Evolutionary conservation across 2,113 vertebrate genomes (phyloP).

Genomic region (Pithys albifrons): DNA sequence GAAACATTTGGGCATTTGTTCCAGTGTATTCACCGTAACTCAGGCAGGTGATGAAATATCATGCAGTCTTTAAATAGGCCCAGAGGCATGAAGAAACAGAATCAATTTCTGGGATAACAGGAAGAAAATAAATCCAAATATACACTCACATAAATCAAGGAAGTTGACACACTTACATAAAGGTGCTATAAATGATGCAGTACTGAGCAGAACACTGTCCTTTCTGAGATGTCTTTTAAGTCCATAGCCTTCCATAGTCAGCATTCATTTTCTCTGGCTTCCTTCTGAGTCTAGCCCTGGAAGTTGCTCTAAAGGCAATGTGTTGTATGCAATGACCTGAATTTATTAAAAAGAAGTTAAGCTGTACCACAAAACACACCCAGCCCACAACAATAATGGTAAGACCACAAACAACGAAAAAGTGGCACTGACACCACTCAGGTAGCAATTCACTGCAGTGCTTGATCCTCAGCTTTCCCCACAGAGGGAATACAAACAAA

Average conservation of each 20-base stretch:
- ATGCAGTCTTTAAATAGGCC: not conserved
- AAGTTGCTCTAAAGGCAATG: not conserved
- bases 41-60: not conserved
- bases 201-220: not conserved
- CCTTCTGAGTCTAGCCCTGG: not conserved
- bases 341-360: not conserved
- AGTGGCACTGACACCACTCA: not conserved
- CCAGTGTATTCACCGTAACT: not conserved
- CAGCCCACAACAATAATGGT: not conserved
- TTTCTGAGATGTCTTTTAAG: not conserved
- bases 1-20: not conserved
- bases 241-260: not conserved
- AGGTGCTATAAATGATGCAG: not conserved
- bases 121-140: slow-evolving; percentile 38
- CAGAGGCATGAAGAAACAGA: not conserved
- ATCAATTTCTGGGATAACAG: not conserved
- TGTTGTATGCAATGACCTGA: not conserved
- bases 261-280: not conserved
- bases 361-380: not conserved
- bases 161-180: not conserved
- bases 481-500: not conserved
- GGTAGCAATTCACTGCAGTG: not conserved
- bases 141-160: slow-evolving; percentile 19
- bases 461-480: not conserved
- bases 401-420: not conserved